Evolutionary conservation across 2,888 invertebrate genomes (phyloP), one percentile per base, ranked within the genome.

Genomic region (Drosophila robusta): DNA sequence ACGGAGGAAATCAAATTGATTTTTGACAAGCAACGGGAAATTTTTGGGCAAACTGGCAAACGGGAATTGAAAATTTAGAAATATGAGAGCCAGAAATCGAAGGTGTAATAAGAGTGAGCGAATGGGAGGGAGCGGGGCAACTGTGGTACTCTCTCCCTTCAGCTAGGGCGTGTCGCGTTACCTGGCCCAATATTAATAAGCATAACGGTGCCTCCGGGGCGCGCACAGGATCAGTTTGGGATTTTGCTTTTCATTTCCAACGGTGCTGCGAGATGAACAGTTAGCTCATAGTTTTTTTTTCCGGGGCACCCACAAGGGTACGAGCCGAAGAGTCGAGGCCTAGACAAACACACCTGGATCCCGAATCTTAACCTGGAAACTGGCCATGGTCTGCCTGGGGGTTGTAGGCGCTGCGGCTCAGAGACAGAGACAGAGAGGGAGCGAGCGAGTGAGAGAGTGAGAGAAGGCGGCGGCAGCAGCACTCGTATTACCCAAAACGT

Each of bases 91-190:
- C 22, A 52, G 61, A 80, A 80, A 80, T 78, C 81, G 78, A 83
- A 83, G 84, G 80, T 87, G 87, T 63, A 69, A 69, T 69, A 29
- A 44, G 68, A 67, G 57, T 39, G 56, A 57, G 29, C 34, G 41
- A 49, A 24, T 34, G 34, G 44, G 29, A 26, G 29, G 29, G 14
- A 46, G 16, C 29, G 44, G 29, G 11, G 32, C 32, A 32, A 32
- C 11, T 32, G 32, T 32, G 3, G 32, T 32, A 3, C 47, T 47
- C 18, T 42, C 6, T 12, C 24, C 2, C 14, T 12, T 22, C 36
- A n/a, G 22, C 8, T 24, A 16, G 55, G 87, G 80, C 81, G 82
- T 82, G 82, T 82, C 89, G 52, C 75, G 88, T 88, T 84, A 88
- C 79, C 68, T 68, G 65, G 65, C n/a, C 52, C 64, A 71, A 78